A percentile compares a stretch with the other conserved stretches of the same genome.
phyloP scores from a whole-genome alignment of 1,140 invertebrate species.

The Nixonia krombeini region DNA sequence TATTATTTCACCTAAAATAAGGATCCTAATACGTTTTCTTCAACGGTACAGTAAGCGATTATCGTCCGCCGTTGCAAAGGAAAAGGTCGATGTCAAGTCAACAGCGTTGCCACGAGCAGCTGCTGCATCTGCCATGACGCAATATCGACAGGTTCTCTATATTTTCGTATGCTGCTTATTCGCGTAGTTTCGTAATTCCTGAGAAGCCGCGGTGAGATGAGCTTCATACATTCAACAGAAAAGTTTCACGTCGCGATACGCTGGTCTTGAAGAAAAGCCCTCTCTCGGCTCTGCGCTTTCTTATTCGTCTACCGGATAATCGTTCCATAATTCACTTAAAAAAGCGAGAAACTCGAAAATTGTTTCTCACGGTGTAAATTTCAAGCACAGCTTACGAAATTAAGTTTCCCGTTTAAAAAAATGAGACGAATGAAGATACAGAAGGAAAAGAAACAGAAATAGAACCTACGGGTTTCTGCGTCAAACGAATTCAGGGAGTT shows the following conservation, averaged over 20 bases:
- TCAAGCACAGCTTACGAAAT: too few relatives aligned
- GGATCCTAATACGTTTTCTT: constrained; percentile 24
- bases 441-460: too few relatives aligned
- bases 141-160: constrained; percentile 35
- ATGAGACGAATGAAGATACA: too few relatives aligned
- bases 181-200: constrained; percentile 2
- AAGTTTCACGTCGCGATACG: constrained; percentile 7
- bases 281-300: background rate
- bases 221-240: constrained; percentile 3
- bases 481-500: too few relatives aligned
- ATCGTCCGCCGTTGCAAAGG: constrained; percentile 10
- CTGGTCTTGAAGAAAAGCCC: too few relatives aligned
- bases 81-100: constrained; percentile 27
- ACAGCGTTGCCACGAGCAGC: constrained; percentile 36
- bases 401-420: too few relatives aligned
- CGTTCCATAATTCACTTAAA: too few relatives aligned
- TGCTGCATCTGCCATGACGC: constrained; percentile 24
- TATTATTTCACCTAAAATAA: constrained; percentile 13
- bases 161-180: constrained; percentile 33
- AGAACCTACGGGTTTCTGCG: too few relatives aligned
- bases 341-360: too few relatives aligned
- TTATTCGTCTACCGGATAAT: too few relatives aligned
- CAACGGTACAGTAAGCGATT: constrained; percentile 1
- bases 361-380: too few relatives aligned
- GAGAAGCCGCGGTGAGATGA: too few relatives aligned